A percentile compares a stretch with the other conserved stretches of the same genome.
These are phyloP conservation scores for Exephanes ischioxanthus DNA, from an alignment of 2,888 invertebrate genomes.

Conservation along the genomic window DNA sequence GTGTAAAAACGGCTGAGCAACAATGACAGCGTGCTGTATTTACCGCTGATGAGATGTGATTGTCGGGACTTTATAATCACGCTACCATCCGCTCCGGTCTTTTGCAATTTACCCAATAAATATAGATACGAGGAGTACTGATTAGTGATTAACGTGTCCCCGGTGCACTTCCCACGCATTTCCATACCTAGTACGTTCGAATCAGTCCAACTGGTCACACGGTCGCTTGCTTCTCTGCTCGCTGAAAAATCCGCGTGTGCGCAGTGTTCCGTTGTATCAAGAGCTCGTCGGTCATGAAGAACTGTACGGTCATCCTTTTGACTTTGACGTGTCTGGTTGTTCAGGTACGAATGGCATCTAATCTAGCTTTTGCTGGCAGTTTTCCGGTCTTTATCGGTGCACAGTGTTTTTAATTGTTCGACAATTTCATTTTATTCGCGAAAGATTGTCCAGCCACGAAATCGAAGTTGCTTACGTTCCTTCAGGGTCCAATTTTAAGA, in stretches of 20 bases:
- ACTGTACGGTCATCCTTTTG: constrained; percentile 52
- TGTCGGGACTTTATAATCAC: constrained; percentile 75
- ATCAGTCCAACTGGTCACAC: constrained; percentile 18
- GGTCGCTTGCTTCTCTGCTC: constrained; percentile 6
- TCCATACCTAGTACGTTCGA: constrained; percentile 40
- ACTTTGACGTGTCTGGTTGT: constrained; percentile 44
- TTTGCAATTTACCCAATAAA: constrained; percentile 73
- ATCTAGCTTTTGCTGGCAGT: neutral
- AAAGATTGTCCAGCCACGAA: too few species aligned
- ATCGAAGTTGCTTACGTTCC: too few species aligned
- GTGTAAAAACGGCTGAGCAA: constrained; percentile 29
- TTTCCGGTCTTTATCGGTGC: neutral
- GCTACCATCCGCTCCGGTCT: constrained; percentile 70
- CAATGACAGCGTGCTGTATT: constrained; percentile 70
- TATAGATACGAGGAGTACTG: constrained; percentile 72
- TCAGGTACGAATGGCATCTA: constrained; percentile 41
- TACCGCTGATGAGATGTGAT: constrained; percentile 76
- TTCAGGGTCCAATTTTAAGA: too few species aligned
- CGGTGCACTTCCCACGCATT: constrained; percentile 22
- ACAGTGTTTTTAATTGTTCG: neutral
- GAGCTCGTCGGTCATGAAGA: constrained; percentile 60
- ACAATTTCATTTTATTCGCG: neutral
- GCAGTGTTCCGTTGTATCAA: constrained; percentile 36
- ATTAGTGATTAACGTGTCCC: constrained; percentile 69
- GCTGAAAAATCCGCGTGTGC: constrained; percentile 16